A percentile compares a stretch with the other conserved stretches of the same genome.
These are phyloP conservation scores for Scyliorhinus canicula DNA, from an alignment of 2,797 vertebrate species.

Conservation along the genomic window DNA sequence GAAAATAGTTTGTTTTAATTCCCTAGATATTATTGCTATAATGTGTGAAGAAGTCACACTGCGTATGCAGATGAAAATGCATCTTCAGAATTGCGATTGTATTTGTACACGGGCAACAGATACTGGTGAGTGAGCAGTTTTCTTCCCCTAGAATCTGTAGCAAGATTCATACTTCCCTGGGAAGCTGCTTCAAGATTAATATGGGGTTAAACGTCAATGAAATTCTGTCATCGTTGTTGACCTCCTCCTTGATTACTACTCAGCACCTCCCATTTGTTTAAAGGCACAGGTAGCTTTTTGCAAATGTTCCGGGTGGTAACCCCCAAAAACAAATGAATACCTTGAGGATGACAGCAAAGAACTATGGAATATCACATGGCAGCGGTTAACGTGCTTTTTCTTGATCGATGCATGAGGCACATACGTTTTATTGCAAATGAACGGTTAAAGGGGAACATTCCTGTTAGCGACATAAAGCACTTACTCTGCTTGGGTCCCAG, in stretches of 20 bases:
- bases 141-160: neutral
- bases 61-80: slow-evolving; percentile 14
- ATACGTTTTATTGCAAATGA: neutral
- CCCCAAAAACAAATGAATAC: neutral
- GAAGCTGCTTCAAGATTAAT: neutral
- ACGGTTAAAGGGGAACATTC: neutral
- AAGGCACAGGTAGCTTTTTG: neutral
- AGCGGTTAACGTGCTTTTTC: neutral
- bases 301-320: neutral
- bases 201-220: neutral
- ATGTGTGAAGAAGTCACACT: slow-evolving; percentile 31
- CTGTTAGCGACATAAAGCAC: neutral
- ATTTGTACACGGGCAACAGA: neutral
- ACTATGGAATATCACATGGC: neutral
- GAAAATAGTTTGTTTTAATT: slow-evolving; percentile 29
- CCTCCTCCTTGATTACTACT: neutral
- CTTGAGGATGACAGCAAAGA: neutral
- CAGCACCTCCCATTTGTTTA: neutral
- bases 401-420: neutral
- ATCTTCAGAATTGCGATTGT: slow-evolving; percentile 25
- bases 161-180: neutral
- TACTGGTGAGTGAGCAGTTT: slow-evolving; percentile 22
- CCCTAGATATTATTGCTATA: slow-evolving; percentile 17
- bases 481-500: neutral
- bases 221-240: neutral